These are phyloP conservation scores for Psilopogon haemacephalus DNA, from an alignment of 2,113 vertebrate species.

Conservation along the genomic window DNA sequence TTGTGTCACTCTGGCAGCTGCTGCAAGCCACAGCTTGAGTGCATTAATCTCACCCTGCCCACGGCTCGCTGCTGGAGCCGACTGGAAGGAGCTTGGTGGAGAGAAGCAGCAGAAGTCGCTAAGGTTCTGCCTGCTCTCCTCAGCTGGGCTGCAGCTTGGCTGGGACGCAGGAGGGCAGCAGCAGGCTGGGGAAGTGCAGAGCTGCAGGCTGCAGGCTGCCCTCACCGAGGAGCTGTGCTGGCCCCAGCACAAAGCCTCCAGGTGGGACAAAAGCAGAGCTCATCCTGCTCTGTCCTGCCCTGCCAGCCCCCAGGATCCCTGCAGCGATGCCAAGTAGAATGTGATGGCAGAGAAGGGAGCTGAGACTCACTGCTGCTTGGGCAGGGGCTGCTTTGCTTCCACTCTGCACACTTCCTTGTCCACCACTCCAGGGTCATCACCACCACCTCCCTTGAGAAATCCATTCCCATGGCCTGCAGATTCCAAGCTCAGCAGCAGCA, in stretches of 20 bases:
- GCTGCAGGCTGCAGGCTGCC: background rate
- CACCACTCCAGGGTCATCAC: background rate
- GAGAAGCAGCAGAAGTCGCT: background rate
- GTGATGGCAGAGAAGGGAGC: background rate
- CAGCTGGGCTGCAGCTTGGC: background rate
- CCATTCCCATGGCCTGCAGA: background rate
- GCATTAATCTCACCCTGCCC: background rate
- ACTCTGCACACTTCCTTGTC: background rate
- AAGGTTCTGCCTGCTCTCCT: background rate
- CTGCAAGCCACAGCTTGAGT: background rate
- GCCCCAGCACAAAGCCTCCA: background rate
- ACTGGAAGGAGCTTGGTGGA: background rate
- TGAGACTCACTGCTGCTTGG: background rate
- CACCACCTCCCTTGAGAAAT: background rate
- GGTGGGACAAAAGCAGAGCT: background rate
- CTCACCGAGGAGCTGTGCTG: background rate
- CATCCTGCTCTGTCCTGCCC: background rate
- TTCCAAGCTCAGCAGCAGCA: background rate
- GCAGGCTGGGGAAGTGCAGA: background rate
- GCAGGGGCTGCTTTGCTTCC: background rate
- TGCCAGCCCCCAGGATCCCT: background rate
- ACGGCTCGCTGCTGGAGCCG: background rate
- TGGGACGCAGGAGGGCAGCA: conserved; percentile 17
- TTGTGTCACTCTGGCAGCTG: background rate
- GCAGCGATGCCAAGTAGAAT: background rate